Evolutionary conservation across 2,888 invertebrate genomes (phyloP), one percentile per base, ranked within the genome.

Genomic region (Argyra leucocephala): DNA sequence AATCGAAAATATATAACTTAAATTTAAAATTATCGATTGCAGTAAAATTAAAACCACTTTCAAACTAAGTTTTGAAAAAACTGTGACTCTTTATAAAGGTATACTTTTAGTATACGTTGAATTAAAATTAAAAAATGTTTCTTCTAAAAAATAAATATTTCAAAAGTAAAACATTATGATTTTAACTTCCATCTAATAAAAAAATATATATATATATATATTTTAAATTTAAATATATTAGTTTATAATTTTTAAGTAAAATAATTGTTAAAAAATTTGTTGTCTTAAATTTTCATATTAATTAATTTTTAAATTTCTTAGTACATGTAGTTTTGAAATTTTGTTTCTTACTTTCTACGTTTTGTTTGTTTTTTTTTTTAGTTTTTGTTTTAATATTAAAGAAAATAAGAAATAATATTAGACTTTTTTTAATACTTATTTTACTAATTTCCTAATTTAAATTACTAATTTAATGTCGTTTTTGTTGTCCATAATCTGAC

Each of bases 401-500:
- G 12, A 48, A 18, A 48, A 48, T 31, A 10, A 31, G n/a, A 31
- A 10, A 10, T 31, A 31, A 31, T 31, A 48, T 48, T 48, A 48
- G 15, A 48, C 5, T 48, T 48, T 48, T 15, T 48, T 18, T 48
- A 12, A 5, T 48, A 18, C n/a, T 48, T n/a, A 48, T 18, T n/a
- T 5, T 23, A 59, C 59, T 59, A 59, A 15, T 23, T 59, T 59
- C 23, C 6, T 59, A 23, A 23, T 1, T 9, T 21, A 57, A 57
- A 57, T 57, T 26, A 26, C 23, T 59, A 57, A 57, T 65, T 65
- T 68, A 73, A 58, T 69, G 70, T 65, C 67, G 66, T 66, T 69
- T 59, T 23, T 59, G 71, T 69, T 71, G 75, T 24, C 75, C 75
- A 69, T 73, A 76, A 62, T 71, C 74, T 22, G 74, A 74, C 4